Evolutionary conservation across 2,113 vertebrate genomes (phyloP), one percentile per base, ranked within the genome.

Genomic region (Scartelaos histophorus): DNA sequence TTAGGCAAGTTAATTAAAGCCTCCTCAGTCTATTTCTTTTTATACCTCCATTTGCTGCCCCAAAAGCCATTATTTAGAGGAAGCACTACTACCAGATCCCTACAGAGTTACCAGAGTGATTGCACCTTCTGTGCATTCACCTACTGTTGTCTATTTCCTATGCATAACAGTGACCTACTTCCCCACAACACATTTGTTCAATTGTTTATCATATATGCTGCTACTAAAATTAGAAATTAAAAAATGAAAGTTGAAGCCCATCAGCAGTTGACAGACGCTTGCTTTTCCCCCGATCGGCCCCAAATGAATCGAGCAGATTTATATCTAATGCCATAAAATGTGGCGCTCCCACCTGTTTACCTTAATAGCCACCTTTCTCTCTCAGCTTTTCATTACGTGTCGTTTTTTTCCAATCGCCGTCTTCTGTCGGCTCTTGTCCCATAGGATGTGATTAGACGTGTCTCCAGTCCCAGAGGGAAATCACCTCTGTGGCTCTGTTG

Each of bases 361-460:
- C 51, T 53, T 80, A 85, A 88, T 81, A 58, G 69, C 62, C 69
- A 38, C 19, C 34, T 80, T 81, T 68, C 65, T 67, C 70, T 69
- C 60, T 49, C 16, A 67, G 67, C 69, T 75, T 78, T 67, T 46
- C 69, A 49, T 35, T 47, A 78, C 73, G 69, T 84, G 76, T 87
- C 84, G 76, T 66, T 85, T 79, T 75, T 86, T 87, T 61, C 66
- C 57, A 58, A 54, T 54, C 68, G 47, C 9, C 66, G 66, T 34
- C 51, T 34, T 74, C 71, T 53, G 57, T 84, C 74, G 76, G 53
- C 66, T 46, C 0, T 46, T 54, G 76, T 92, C 91, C 83, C 88
- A 38, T 66, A 87, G 86, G 88, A 89, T 73, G 82, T 89, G 88
- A 91, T 90, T 91, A 92, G 74, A 85, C 66, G 69, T 81, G 71